Evolutionary conservation across 37 sponge, comb jelly and placozoan genomes (phyloP).

Genomic region (Dysidea cf. avara): DNA sequence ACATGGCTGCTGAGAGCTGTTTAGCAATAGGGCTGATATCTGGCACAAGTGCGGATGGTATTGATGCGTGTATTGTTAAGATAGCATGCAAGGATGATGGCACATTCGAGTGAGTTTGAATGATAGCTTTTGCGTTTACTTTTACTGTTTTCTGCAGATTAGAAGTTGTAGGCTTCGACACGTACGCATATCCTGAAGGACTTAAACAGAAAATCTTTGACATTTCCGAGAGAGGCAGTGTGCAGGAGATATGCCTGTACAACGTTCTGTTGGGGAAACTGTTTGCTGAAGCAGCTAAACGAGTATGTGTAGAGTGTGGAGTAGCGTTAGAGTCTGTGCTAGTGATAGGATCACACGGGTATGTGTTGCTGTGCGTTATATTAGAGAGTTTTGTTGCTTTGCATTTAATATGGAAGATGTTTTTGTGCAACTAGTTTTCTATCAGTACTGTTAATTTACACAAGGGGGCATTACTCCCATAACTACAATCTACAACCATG

Average conservation of each 20-base stretch:
- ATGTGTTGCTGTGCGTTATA: not conserved
- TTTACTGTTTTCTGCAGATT: not conserved
- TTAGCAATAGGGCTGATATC: constrained; percentile 63
- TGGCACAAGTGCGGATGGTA: constrained; percentile 76
- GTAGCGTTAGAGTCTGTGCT: constrained; percentile 4
- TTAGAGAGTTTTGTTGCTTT: not conserved
- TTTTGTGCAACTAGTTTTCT: too few relatives aligned
- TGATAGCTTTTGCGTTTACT: not conserved
- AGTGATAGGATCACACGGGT: constrained; percentile 77
- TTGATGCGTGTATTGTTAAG: constrained; percentile 65
- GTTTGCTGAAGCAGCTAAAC: constrained; percentile 60
- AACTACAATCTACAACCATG: too few relatives aligned
- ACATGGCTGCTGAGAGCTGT: too few relatives aligned
- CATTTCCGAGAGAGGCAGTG: constrained; percentile 27
- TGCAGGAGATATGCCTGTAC: constrained; percentile 46
- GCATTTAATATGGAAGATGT: too few relatives aligned
- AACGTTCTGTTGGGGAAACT: constrained; percentile 59
- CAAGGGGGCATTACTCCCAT: too few relatives aligned
- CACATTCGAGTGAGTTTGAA: not conserved
- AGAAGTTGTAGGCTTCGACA: constrained; percentile 16
- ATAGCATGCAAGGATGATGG: not conserved
- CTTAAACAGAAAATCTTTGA: constrained; percentile 48
- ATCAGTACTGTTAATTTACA: too few relatives aligned
- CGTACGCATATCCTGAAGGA: constrained; percentile 49
- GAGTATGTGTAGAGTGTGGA: constrained; percentile 6